Evolutionary conservation across 2,797 vertebrate genomes (phyloP).

Genomic region (Tokudaia muenninki): DNA sequence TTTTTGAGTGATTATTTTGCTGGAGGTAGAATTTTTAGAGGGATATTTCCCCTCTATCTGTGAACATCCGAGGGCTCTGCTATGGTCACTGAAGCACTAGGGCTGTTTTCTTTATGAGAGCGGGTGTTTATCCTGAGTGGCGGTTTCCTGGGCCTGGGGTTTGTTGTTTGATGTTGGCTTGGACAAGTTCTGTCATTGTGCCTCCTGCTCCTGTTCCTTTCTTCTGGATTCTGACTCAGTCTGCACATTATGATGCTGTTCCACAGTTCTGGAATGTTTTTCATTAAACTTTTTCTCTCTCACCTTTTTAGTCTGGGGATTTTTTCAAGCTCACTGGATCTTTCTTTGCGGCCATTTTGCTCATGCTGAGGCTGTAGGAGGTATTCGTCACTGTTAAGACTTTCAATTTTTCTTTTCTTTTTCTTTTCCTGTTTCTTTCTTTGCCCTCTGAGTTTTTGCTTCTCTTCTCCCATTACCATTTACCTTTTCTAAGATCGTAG

Average conservation of each 20-base stretch:
- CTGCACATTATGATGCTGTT: not conserved
- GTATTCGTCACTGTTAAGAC: slow-evolving; percentile 5
- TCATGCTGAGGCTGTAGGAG: not conserved
- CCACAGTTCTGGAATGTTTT: not conserved
- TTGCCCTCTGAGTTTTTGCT: not conserved
- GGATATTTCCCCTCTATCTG: not conserved
- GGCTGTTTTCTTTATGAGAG: not conserved
- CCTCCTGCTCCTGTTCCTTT: not conserved
- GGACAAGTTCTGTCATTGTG: not conserved
- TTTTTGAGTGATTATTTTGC: slow-evolving; percentile 48
- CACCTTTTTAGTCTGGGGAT: not conserved
- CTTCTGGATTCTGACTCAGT: not conserved
- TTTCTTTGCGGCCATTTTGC: not conserved
- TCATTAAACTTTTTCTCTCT: not conserved
- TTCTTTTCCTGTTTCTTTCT: not conserved
- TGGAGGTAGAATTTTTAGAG: slow-evolving; percentile 39
- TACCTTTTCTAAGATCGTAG: slow-evolving; percentile 8
- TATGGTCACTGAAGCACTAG: not conserved
- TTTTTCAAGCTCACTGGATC: not conserved
- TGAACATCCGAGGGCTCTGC: not conserved
- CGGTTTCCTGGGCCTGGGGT: not conserved
- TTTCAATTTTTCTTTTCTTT: slow-evolving; percentile 18
- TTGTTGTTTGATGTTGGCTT: slow-evolving; percentile 44
- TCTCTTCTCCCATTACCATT: slow-evolving; percentile 40
- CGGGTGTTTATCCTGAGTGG: not conserved